Evolutionary conservation across 2,888 invertebrate genomes (phyloP), one percentile per base, ranked within the genome.

Genomic region (Diabrotica balteata): DNA sequence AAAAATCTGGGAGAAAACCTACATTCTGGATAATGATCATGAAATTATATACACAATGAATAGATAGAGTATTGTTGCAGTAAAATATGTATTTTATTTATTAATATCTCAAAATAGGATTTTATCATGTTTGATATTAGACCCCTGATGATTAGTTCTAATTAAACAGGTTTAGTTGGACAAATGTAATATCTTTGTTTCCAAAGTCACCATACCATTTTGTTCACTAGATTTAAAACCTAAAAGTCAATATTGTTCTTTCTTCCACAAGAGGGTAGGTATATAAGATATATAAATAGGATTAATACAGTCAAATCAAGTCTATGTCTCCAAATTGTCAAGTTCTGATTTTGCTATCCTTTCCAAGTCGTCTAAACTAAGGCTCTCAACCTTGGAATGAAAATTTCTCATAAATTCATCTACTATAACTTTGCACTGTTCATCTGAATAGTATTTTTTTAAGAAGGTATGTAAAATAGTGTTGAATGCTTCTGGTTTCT

Each of bases 401-500:
- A 85, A 84, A 69, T 84, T 82, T 67, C 86, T 87, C 77, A 90
- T 83, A 67, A 90, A 85, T 75, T 87, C 87, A 61, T 87, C 88
- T 32, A 88, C 85, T 75, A 90, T 87, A 72, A 84, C 84, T 66
- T 88, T 87, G 0, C 92, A 88, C 75, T 92, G 90, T 8, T 86
- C 83, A 65, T 92, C 91, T 32, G 87, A 84, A 76, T 88, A 88
- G 76, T 88, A 89, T 76, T 86, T 89, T 82, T 87, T 86, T 74
- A 90, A 86, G 75, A 88, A 86, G 78, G 88, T 88, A 2, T 85
- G 81, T 46, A 90, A 84, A 17, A 86, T 87, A 57, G 89, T 88
- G 69, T 87, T 86, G 0, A 93, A 82, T 0, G 87, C 84, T 63
- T 90, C 89, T 7, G 88, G 88, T 76, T 91, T 92, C 78, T 90